These are phyloP conservation scores for Mastomys coucha DNA, from an alignment of 2,113 vertebrate genomes.

Conservation along the genomic window DNA sequence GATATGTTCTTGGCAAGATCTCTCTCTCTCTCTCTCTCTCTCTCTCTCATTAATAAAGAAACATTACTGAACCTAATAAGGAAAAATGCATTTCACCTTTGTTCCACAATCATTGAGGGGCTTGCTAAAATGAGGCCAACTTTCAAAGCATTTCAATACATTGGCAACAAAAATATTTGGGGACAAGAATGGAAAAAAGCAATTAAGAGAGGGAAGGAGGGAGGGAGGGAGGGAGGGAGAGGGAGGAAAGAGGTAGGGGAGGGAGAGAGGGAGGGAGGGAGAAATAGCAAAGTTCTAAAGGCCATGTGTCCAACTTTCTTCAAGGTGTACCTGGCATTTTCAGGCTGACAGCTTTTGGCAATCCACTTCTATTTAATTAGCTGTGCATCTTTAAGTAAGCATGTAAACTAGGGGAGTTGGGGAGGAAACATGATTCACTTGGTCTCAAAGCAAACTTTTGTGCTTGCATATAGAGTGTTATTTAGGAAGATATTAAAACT, in stretches of 20 bases:
- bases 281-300: neutral
- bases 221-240: neutral
- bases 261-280: neutral
- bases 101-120: neutral
- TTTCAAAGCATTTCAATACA: neutral
- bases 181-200: neutral
- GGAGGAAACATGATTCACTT: slow-evolving; percentile 13
- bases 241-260: no score
- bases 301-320: neutral
- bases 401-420: neutral
- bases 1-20: neutral
- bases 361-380: slow-evolving; percentile 63
- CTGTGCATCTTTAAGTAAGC: slow-evolving; percentile 46
- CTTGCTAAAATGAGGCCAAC: slow-evolving; percentile 44
- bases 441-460: slow-evolving; percentile 34
- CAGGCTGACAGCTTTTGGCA: neutral
- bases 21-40: neutral
- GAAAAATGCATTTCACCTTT: slow-evolving; percentile 26
- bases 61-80: neutral
- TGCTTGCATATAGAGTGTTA: neutral
- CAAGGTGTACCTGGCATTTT: neutral
- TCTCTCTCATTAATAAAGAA: neutral
- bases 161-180: neutral
- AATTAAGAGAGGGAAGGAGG: neutral
- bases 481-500: neutral